Conservation (phyloP, 2,888 invertebrate genomes). For the Teinopalpus imperialis region DNA sequence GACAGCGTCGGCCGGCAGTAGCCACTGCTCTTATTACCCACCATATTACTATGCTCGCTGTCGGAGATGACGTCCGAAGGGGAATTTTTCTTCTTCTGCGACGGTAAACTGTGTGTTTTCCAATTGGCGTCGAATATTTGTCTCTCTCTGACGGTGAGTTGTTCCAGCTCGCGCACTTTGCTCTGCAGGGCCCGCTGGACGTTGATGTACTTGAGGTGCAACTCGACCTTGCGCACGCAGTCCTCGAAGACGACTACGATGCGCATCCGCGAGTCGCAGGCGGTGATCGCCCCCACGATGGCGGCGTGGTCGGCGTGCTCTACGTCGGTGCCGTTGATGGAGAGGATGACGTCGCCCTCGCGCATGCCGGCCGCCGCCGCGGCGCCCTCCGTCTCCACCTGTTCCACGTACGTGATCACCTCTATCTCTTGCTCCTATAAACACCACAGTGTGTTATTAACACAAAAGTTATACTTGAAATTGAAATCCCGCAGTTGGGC, state of each 20-base stretch:
- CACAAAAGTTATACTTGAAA: too few species aligned
- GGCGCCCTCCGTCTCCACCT: conserved; percentile 95
- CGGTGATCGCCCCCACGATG: conserved; percentile 95
- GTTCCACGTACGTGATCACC: conserved; percentile 98
- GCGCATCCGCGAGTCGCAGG: conserved; percentile 94
- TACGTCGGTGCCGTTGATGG: conserved; percentile 97
- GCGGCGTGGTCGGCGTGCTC: conserved; percentile 97
- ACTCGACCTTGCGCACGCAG: conserved; percentile 95
- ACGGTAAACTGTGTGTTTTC: conserved; percentile 94
- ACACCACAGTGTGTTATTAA: too few species aligned
- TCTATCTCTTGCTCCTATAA: conserved; percentile 92
- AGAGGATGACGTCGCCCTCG: conserved; percentile 97
- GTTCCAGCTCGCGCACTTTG: conserved; percentile 92
- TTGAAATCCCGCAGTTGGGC: too few species aligned
- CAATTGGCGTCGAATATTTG: conserved; percentile 92
- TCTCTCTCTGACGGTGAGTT: conserved; percentile 89
- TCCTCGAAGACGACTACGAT: conserved; percentile 99
- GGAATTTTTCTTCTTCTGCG: conserved; percentile 89
- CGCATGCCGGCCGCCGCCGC: conserved; percentile 97
- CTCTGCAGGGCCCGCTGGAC: conserved; percentile 91
- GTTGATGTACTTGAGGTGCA: conserved; percentile 96
- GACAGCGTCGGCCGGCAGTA: conserved; percentile 91
- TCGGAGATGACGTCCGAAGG: conserved; percentile 69
- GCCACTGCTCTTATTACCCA: conserved; percentile 76
- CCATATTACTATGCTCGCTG: conserved; percentile 64